Conservation (phyloP, 2,888 invertebrate species). For the Polydesmus complanatus region DNA sequence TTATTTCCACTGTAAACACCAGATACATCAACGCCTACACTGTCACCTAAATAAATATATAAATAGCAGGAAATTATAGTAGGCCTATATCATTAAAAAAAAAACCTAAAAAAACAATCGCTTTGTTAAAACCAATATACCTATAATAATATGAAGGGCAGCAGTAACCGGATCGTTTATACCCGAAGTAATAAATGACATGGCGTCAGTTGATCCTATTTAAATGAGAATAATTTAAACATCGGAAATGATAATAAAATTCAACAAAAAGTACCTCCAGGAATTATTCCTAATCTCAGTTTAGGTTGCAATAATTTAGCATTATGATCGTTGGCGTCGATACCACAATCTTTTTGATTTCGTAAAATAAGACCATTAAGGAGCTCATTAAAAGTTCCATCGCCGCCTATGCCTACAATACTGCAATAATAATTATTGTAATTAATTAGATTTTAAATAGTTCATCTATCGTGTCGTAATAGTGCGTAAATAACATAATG, state of each 20-base stretch:
- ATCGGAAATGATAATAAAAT: neutral
- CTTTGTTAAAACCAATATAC: too few relatives aligned
- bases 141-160: slow-evolving; percentile 66
- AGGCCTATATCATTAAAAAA: neutral
- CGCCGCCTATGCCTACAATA: slow-evolving; percentile 68
- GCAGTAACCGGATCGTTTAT: slow-evolving; percentile 64
- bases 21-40: slow-evolving; percentile 57
- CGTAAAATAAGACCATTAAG: slow-evolving; percentile 52
- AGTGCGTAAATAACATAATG: too few relatives aligned
- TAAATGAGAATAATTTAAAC: neutral
- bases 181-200: slow-evolving; percentile 64
- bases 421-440: slow-evolving; percentile 37
- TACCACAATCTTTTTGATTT: slow-evolving; percentile 39
- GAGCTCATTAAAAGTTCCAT: slow-evolving; percentile 71
- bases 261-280: slow-evolving; percentile 37
- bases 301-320: slow-evolving; percentile 38
- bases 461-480: neutral
- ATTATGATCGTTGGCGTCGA: slow-evolving; percentile 41
- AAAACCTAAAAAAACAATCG: too few relatives aligned
- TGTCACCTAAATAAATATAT: slow-evolving; percentile 40
- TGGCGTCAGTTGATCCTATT: slow-evolving; percentile 51
- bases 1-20: slow-evolving; percentile 50
- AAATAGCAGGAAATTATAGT: neutral
- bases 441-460: neutral
- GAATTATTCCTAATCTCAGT: slow-evolving; percentile 52